Percentiles rank a stretch among this genome's conserved stretches.
These are phyloP conservation scores for Coelopa frigida DNA, from an alignment of 1,140 invertebrate genomes.

Conservation along the genomic window DNA sequence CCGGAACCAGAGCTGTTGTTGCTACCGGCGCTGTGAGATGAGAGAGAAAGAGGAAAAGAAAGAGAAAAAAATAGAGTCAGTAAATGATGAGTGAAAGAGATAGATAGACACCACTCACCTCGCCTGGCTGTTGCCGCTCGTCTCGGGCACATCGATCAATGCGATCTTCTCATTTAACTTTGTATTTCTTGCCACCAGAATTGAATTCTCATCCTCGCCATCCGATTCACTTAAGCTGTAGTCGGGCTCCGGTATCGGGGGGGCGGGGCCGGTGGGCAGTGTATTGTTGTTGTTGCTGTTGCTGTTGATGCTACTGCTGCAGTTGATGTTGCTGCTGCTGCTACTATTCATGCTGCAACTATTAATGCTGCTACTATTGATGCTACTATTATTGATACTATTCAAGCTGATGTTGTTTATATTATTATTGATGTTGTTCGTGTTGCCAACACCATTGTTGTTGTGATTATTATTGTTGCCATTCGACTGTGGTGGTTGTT, in stretches of 20 bases:
- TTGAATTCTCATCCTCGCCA: constrained; percentile 52
- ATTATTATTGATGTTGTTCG: constrained; percentile 52
- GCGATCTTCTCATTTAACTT: constrained; percentile 43
- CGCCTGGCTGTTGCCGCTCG: constrained; percentile 60
- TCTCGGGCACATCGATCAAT: constrained; percentile 48
- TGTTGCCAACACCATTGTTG: constrained; percentile 14
- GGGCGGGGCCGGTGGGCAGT: constrained; percentile 44
- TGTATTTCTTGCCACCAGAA: constrained; percentile 38
- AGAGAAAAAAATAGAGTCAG: constrained; percentile 8
- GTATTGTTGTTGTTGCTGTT: constrained; percentile 20
- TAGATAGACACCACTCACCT: constrained; percentile 48
- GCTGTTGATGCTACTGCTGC: constrained; percentile 12
- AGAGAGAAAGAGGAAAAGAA: neutral
- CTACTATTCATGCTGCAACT: constrained; percentile 53
- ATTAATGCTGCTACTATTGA: constrained; percentile 12
- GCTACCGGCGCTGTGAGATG: constrained; percentile 33
- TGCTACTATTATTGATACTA: too few species aligned
- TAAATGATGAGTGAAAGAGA: neutral
- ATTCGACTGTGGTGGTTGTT: constrained; percentile 9
- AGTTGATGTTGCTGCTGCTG: constrained; percentile 39
- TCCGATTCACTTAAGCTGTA: constrained; percentile 77
- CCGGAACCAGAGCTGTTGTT: constrained; percentile 64
- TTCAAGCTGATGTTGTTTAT: constrained; percentile 10
- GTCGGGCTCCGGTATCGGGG: constrained; percentile 82
- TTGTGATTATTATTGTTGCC: too few species aligned